Evolutionary conservation across 2,888 invertebrate genomes (phyloP).

Genomic region (Drosophila robusta): DNA sequence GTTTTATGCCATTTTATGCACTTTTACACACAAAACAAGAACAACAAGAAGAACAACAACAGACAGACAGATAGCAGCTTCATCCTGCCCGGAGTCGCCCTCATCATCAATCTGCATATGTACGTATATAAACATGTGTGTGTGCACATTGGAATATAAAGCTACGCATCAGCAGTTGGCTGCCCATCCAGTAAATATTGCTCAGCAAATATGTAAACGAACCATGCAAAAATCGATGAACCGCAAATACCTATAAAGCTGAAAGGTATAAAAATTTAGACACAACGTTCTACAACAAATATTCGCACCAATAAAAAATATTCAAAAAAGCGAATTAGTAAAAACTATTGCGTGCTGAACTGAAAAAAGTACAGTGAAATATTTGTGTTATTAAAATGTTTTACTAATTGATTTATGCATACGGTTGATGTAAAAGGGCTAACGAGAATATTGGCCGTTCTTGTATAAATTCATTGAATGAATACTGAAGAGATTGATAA

Average conservation of each 20-base stretch:
- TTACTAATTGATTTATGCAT: not conserved
- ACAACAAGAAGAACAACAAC: slow-evolving; percentile 17
- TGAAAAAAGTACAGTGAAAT: not conserved
- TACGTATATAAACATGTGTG: not conserved
- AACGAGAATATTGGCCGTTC: too few relatives aligned
- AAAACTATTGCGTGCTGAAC: not conserved
- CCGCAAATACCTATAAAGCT: slow-evolving; percentile 29
- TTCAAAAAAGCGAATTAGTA: not conserved
- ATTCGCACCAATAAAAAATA: not conserved
- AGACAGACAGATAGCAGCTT: slow-evolving; percentile 14
- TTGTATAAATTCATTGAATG: too few relatives aligned
- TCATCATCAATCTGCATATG: slow-evolving; percentile 33
- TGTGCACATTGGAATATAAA: slow-evolving; percentile 23
- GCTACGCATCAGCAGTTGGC: slow-evolving; percentile 50
- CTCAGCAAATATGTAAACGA: slow-evolving; percentile 36
- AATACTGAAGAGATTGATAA: too few relatives aligned
- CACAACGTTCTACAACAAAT: not conserved
- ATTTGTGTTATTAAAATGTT: not conserved
- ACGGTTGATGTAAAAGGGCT: too few relatives aligned
- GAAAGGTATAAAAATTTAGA: slow-evolving; percentile 9
- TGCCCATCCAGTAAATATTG: slow-evolving; percentile 38
- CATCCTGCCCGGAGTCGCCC: slow-evolving; percentile 11
- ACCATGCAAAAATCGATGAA: slow-evolving; percentile 39
- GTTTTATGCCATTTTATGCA: slow-evolving; percentile 70
- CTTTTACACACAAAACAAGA: slow-evolving; percentile 28